Evolutionary conservation across 2,113 vertebrate species (phyloP).

Genomic region (Tetrao urogallus): DNA sequence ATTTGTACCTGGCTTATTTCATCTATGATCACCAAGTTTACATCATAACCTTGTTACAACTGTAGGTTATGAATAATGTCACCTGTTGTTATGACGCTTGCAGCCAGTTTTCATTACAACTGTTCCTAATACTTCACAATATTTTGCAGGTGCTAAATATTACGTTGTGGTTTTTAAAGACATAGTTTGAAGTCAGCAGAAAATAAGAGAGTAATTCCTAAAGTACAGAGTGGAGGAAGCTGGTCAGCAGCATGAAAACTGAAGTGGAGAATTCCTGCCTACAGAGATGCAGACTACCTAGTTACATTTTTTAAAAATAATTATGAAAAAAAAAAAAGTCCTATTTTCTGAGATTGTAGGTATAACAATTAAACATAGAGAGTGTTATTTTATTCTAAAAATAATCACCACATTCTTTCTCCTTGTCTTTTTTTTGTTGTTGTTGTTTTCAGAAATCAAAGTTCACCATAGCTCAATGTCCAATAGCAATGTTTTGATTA

Average conservation of each 20-base stretch:
- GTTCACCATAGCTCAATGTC: background rate
- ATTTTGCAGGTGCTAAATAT: conserved; percentile 76
- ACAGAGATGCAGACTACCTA: background rate
- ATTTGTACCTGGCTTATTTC: conserved; percentile 79
- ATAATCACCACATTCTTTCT: background rate
- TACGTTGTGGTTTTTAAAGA: conserved; percentile 66
- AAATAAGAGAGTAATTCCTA: conserved; percentile 40
- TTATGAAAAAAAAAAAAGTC: background rate
- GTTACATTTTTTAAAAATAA: background rate
- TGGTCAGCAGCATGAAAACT: background rate
- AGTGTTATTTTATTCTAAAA: background rate
- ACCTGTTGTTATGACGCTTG: conserved; percentile 77
- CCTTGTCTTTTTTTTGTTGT: background rate
- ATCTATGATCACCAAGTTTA: conserved; percentile 70
- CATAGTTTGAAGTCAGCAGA: conserved; percentile 60
- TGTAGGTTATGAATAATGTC: conserved; percentile 77
- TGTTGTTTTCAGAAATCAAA: background rate
- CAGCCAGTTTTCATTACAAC: conserved; percentile 79
- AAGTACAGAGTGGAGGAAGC: background rate
- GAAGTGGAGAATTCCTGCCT: background rate
- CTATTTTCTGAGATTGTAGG: background rate
- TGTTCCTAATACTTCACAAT: conserved; percentile 69
- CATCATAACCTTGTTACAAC: conserved; percentile 72
- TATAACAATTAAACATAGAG: background rate
- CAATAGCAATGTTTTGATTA: background rate